These are phyloP conservation scores for Eulemur coronatus DNA, from an alignment of 2,797 vertebrate species.

Conservation along the genomic window DNA sequence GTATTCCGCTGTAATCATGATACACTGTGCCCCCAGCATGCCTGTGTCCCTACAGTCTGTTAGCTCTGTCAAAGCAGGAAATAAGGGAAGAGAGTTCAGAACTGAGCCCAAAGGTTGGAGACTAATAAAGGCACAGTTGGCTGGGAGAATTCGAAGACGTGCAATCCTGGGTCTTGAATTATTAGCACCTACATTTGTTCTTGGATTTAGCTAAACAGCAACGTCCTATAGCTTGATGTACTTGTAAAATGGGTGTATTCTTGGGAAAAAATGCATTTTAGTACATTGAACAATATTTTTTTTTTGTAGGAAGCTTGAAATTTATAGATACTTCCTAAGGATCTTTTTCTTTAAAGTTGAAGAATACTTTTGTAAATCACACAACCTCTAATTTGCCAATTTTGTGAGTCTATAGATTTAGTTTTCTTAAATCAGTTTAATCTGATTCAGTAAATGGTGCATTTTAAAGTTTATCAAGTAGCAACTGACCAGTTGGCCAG, in stretches of 20 bases:
- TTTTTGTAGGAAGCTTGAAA: background rate
- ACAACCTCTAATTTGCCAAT: background rate
- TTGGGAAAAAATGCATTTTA: background rate
- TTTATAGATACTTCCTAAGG: background rate
- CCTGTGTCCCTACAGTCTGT: background rate
- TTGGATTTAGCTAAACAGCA: background rate
- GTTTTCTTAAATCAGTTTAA: background rate
- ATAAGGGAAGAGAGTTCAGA: background rate
- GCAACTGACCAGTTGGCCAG: background rate
- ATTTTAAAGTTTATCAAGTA: slow-evolving; percentile 30
- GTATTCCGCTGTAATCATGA: background rate
- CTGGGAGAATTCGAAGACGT: background rate
- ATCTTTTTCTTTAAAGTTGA: background rate
- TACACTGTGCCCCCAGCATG: no score
- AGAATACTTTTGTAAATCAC: background rate
- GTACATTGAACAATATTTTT: background rate
- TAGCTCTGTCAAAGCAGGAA: background rate
- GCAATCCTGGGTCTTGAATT: background rate
- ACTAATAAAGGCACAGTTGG: background rate
- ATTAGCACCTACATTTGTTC: background rate
- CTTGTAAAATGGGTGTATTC: background rate
- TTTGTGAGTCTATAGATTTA: background rate
- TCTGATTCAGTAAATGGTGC: background rate
- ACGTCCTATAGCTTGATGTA: background rate
- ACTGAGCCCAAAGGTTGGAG: background rate